phyloP scores from a whole-genome alignment of 2,113 vertebrate species.

The Salvator merianae region DNA sequence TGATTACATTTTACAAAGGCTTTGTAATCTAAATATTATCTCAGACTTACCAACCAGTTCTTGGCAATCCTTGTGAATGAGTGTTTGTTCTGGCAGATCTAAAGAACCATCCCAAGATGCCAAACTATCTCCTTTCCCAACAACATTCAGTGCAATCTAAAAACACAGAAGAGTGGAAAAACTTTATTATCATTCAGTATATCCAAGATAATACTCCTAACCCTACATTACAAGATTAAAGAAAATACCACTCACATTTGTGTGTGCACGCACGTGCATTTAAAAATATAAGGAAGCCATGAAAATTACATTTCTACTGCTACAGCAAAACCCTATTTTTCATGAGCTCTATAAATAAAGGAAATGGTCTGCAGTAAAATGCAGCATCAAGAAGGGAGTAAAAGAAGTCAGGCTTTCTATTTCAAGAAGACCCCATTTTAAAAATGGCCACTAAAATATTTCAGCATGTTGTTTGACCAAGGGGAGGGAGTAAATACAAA shows the following conservation, averaged over 20 bases:
- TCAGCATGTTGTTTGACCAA: background rate
- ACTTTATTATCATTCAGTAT: background rate
- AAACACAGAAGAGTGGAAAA: conserved; percentile 41
- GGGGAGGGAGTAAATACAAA: background rate
- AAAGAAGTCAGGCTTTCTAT: background rate
- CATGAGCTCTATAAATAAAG: background rate
- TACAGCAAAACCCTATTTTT: background rate
- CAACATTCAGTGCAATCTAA: conserved; percentile 95
- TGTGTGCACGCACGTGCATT: no score
- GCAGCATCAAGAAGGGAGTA: background rate
- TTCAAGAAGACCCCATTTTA: background rate
- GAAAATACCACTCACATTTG: background rate
- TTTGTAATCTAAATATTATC: conserved; percentile 14
- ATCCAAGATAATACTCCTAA: background rate
- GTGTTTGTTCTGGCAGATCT: conserved; percentile 90
- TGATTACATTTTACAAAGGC: conserved; percentile 3
- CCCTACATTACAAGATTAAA: background rate
- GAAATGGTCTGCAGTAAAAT: background rate
- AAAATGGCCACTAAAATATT: background rate
- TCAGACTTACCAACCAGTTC: conserved; percentile 88
- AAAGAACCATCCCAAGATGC: conserved; percentile 93
- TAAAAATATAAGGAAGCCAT: background rate
- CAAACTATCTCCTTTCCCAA: conserved; percentile 96
- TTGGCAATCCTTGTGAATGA: conserved; percentile 88
- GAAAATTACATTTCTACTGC: background rate